Conservation (phyloP, 2,797 vertebrate genomes). For the Parambassis ranga region DNA sequence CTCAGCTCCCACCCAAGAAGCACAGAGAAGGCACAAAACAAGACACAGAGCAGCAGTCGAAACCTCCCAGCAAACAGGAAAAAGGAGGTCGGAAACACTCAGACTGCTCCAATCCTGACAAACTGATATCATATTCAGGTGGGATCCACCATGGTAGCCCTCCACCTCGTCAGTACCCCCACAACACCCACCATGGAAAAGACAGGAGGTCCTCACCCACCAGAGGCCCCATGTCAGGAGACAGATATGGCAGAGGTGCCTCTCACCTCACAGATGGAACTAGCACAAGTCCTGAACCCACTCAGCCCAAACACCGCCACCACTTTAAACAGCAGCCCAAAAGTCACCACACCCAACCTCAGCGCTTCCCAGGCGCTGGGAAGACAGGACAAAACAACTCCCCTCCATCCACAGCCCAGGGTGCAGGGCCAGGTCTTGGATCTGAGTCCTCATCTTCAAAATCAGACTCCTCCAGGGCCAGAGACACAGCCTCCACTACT, state of each 20-base stretch:
- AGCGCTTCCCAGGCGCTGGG: constrained; percentile 9
- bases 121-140: constrained; percentile 38
- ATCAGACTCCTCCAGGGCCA: constrained; percentile 65
- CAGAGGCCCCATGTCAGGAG: constrained; percentile 35
- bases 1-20: constrained; percentile 73
- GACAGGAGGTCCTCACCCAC: constrained; percentile 36
- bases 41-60: constrained; percentile 34
- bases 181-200: constrained; percentile 32
- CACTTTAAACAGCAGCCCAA: constrained; percentile 38
- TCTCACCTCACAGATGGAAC: constrained; percentile 65
- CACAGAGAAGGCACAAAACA: constrained; percentile 26
- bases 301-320: constrained; percentile 47
- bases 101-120: constrained; percentile 48
- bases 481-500: constrained; percentile 54
- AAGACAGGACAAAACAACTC: neutral
- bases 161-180: constrained; percentile 19
- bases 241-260: constrained; percentile 45
- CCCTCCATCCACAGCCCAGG: constrained; percentile 28
- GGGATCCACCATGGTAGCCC: constrained; percentile 53
- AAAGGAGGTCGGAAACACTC: constrained; percentile 47
- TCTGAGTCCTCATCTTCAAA: constrained; percentile 73
- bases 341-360: constrained; percentile 17
- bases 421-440: constrained; percentile 33
- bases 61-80: constrained; percentile 35
- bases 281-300: constrained; percentile 74